Evolutionary conservation across 2,888 invertebrate genomes (phyloP).

Genomic region (Ferdinandea cuprea): DNA sequence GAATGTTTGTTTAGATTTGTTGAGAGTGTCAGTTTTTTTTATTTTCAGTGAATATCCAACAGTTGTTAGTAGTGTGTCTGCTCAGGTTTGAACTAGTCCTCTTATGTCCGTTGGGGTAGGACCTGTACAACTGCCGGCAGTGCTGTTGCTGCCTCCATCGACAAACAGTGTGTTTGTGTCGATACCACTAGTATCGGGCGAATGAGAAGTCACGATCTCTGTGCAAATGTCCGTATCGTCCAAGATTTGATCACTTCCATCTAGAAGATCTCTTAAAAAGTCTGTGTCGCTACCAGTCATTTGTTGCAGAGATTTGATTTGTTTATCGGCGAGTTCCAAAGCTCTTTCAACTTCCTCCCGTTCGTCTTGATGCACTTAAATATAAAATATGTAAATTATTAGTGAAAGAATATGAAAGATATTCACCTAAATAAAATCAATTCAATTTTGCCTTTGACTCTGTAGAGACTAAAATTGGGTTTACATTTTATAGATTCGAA

Average conservation of each 20-base stretch:
- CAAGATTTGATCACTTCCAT: slow-evolving; percentile 81
- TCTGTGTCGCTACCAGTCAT: slow-evolving; percentile 83
- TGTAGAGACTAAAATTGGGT: too few relatives aligned
- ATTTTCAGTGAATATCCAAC: slow-evolving; percentile 24
- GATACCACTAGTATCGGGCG: slow-evolving; percentile 80
- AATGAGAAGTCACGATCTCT: slow-evolving; percentile 78
- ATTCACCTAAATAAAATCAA: too few relatives aligned
- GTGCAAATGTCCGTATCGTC: slow-evolving; percentile 79
- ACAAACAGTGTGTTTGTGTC: slow-evolving; percentile 80
- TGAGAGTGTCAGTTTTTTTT: slow-evolving; percentile 48
- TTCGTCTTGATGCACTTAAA: slow-evolving; percentile 87
- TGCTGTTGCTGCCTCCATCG: slow-evolving; percentile 78
- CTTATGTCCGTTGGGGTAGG: slow-evolving; percentile 79
- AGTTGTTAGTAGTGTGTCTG: slow-evolving; percentile 11
- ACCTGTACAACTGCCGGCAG: slow-evolving; percentile 69
- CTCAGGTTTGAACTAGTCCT: slow-evolving; percentile 82
- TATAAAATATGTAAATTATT: neutral
- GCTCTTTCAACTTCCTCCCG: slow-evolving; percentile 94
- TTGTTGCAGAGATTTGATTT: slow-evolving; percentile 88
- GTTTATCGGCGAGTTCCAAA: slow-evolving; percentile 90
- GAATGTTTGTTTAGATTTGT: slow-evolving; percentile 24
- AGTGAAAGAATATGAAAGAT: too few relatives aligned
- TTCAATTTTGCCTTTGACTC: too few relatives aligned
- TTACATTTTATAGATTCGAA: too few relatives aligned
- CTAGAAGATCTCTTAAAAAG: slow-evolving; percentile 81